Base-by-base conservation (phyloP, 2,113 vertebrate genomes). In the Tetraodon nigroviridis region DNA sequence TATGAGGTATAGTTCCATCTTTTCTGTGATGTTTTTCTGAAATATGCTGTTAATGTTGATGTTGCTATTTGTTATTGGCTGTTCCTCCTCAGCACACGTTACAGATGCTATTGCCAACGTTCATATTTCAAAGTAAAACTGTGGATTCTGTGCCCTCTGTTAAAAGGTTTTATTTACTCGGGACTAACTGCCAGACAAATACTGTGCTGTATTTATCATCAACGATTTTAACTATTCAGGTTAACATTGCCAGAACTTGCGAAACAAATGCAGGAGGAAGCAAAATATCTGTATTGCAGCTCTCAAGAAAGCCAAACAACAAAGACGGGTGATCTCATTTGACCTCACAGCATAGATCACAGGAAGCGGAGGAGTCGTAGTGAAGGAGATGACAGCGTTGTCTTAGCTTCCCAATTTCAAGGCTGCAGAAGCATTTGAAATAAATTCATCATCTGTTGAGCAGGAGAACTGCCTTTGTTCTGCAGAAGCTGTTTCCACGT, bases 221-320 rank as follows among this genome's bases (percentile, higher is more conserved):
- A 55, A 56, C 20, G 12, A 56, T 49, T 58, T 22, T 15, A 56
- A 56, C 64, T 49, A 61, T 53, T 64, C 55, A 71, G 60, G 55
- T 64, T 68, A 46, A 49, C 42, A 54, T 27, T 51, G 24, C 51
- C 18, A 44, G 42, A 46, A 17, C n/a, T 3, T 48, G 21, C 14
- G 1, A 7, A 18, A 55, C 59, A 52, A 46, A 48, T 32, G 57
- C 1, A 13, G 19, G 58, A 64, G 52, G 41, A 44, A 44, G 58
- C 29, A 42, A 46, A 41, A 55, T 52, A 48, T 54, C 46, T 61
- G 70, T 70, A 61, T 71, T 21, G 29, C 51, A 20, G 27, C 51
- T 51, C 69, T 73, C 61, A 63, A 73, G 62, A 46, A 47, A n/a
- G 50, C 55, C 61, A 55, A 44, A 49, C 56, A 24, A 20, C n/a